Base-by-base conservation (phyloP, 2,113 vertebrate species). In the Pavo muticus region DNA sequence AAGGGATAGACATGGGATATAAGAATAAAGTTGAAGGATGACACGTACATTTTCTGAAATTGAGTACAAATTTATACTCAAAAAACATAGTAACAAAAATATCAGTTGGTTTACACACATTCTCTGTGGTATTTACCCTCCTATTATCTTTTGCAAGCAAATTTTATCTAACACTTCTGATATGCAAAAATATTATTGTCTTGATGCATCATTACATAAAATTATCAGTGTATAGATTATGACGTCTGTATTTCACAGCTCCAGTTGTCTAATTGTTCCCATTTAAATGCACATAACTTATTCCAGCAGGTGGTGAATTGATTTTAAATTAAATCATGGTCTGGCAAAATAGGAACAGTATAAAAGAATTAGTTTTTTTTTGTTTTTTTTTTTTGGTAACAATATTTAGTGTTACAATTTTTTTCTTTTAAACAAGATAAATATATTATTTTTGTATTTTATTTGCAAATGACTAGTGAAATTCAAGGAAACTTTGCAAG, bases 291-390 rank as follows among this genome's bases (percentile, higher is more conserved):
- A 73, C 19, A 25, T 32, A 71, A 65, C 64, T 83, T 91, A 29
- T 90, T 87, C 74, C 80, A 94, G 30, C 37, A 84, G 68, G 57
- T 21, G 88, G 12, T 73, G 87, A 92, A 87, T 48, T 35, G 39
- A 78, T 94, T 93, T 93, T 87, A 94, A 91, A 91, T 88, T 63
- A 30, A 91, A 87, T 14, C 56, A 87, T 45, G 48, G 9, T 67
- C 29, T 86, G 10, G n/a, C 88, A 90, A 95, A 91, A 73, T 9
- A 76, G 3, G 6, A 54, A 29, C 13, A 29, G 52, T 54, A 54
- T 54, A 15, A 54, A 29, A 29, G 13, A 7, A 64, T 83, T 84
- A 45, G 1, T 6, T 25, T 27, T 85, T 93, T 67, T 6, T n/a
- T 25, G 25, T 85, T 93, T 67, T 6, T n/a, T 6, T 25, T 27